These are phyloP conservation scores for Neofelis nebulosa DNA, from an alignment of 2,113 vertebrate genomes.

Conservation along the genomic window DNA sequence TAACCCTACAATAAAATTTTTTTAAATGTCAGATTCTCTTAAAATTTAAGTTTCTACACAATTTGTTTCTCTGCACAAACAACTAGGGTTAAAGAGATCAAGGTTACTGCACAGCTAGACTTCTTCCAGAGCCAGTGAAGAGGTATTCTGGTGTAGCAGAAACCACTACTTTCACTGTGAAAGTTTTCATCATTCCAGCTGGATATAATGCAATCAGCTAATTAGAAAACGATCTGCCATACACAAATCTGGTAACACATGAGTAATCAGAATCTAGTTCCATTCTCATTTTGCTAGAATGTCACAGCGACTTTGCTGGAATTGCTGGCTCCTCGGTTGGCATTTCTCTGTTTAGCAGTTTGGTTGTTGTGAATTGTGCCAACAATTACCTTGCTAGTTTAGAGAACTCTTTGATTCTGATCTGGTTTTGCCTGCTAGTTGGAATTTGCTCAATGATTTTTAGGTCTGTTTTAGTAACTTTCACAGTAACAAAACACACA, in stretches of 20 bases:
- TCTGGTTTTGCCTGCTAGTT: background rate
- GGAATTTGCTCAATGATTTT: background rate
- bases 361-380: background rate
- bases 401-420: slow-evolving; percentile 34
- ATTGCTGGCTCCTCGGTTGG: background rate
- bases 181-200: background rate
- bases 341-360: background rate
- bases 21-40: slow-evolving; percentile 32
- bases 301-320: background rate
- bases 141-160: background rate
- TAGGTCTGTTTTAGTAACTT: background rate
- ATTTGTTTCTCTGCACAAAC: background rate
- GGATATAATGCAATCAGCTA: background rate
- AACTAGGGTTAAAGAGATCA: background rate
- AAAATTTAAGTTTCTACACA: background rate
- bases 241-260: background rate
- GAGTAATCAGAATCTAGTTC: background rate
- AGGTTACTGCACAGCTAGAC: background rate
- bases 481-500: background rate
- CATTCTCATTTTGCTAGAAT: background rate
- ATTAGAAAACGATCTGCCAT: background rate
- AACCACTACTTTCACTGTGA: background rate
- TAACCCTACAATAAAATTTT: background rate
- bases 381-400: background rate
- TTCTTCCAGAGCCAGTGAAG: background rate